Percentiles rank a stretch among this genome's conserved stretches.
phyloP scores from a whole-genome alignment of 2,888 invertebrate genomes.

The Cloeon dipterum region DNA sequence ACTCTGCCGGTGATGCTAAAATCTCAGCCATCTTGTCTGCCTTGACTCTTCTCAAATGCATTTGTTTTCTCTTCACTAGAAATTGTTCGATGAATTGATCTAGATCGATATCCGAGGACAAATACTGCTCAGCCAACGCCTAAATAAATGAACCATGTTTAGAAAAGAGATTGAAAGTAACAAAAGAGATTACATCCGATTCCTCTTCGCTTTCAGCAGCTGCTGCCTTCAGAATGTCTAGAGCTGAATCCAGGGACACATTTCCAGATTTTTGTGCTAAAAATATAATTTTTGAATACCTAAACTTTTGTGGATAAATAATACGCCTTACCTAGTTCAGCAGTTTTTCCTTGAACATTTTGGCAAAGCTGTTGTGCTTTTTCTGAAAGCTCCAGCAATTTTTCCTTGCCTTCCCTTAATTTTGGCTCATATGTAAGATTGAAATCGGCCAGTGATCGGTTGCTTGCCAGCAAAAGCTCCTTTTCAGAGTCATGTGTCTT shows the following conservation, averaged over 20 bases:
- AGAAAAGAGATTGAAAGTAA: background rate
- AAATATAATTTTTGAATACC: no score
- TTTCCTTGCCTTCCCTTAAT: constrained; percentile 47
- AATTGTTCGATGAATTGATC: constrained; percentile 77
- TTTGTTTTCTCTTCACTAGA: constrained; percentile 43
- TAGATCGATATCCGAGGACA: constrained; percentile 40
- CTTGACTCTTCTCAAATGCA: constrained; percentile 71
- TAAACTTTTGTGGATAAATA: no score
- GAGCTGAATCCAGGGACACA: constrained; percentile 61
- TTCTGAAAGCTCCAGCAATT: constrained; percentile 41
- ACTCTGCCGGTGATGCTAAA: constrained; percentile 4
- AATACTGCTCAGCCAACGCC: constrained; percentile 52
- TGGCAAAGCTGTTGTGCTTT: constrained; percentile 39
- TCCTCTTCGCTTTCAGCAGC: constrained; percentile 85
- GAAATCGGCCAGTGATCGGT: constrained; percentile 74
- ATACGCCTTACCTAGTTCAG: constrained; percentile 42
- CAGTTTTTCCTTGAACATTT: constrained; percentile 50
- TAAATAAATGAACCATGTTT: constrained; percentile 12
- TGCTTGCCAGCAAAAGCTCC: constrained; percentile 67
- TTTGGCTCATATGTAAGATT: constrained; percentile 72
- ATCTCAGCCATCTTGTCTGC: constrained; percentile 65
- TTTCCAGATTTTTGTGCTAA: constrained; percentile 51
- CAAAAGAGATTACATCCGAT: constrained; percentile 38
- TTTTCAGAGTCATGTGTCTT: constrained; percentile 51
- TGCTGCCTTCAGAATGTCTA: constrained; percentile 73